These are phyloP conservation scores for Lerema accius DNA, from an alignment of 1,140 invertebrate genomes.

Conservation along the genomic window DNA sequence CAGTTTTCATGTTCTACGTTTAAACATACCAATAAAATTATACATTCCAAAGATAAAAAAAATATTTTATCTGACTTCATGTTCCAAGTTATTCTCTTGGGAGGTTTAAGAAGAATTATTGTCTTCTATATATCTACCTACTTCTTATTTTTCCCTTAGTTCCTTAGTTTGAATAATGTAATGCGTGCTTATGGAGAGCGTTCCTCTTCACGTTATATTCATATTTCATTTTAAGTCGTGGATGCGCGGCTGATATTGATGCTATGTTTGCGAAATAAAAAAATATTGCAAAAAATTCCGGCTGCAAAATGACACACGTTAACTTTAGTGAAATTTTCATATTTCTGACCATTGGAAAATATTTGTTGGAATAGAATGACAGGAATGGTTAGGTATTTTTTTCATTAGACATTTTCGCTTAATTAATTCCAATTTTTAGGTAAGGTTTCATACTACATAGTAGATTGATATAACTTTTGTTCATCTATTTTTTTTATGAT, in stretches of 20 bases:
- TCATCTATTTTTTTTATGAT: no score
- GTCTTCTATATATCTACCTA: not conserved
- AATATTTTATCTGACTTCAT: no score
- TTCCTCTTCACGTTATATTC: conserved; percentile 27
- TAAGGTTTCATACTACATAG: no score
- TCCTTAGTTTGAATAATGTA: conserved; percentile 27
- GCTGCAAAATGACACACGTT: not conserved
- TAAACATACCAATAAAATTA: no score
- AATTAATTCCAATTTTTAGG: no score
- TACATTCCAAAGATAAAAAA: not conserved
- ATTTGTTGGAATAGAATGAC: no score
- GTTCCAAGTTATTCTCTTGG: not conserved
- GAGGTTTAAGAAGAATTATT: conserved; percentile 3
- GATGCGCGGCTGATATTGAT: conserved; percentile 27
- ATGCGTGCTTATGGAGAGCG: conserved; percentile 11
- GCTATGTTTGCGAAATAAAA: conserved; percentile 15
- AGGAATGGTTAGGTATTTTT: no score
- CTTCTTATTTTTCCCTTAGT: conserved; percentile 9
- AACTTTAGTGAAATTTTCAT: no score
- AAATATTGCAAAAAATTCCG: conserved; percentile 13
- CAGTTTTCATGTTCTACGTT: no score
- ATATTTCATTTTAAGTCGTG: conserved; percentile 22
- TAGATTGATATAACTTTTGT: no score
- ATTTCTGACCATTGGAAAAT: no score
- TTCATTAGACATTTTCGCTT: no score